Percentiles rank a stretch among this genome's conserved stretches.
phyloP scores from a whole-genome alignment of 2,797 vertebrate species.

The Cheirogaleus major region DNA sequence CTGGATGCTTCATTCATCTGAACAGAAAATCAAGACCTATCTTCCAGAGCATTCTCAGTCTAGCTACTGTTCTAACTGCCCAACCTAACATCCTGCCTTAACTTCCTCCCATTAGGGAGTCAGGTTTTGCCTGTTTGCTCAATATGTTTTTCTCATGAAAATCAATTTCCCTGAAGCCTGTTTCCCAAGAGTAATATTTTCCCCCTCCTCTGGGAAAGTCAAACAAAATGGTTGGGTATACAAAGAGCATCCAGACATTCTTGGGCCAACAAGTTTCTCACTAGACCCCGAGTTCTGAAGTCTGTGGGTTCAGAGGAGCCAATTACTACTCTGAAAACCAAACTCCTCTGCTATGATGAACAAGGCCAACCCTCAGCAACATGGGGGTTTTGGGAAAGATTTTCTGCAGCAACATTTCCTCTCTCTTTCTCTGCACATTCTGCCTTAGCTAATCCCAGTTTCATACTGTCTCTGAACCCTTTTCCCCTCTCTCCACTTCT shows the following conservation, averaged over 20 bases:
- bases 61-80: conserved; percentile 5
- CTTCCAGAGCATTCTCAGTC: conserved; percentile 23
- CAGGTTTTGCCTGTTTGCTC: conserved; percentile 31
- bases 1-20: neutral
- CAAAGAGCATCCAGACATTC: conserved; percentile 27
- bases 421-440: neutral
- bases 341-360: neutral
- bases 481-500: neutral
- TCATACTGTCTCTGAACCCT: neutral
- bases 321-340: neutral
- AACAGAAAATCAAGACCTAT: neutral
- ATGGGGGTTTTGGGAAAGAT: neutral
- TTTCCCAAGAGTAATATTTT: conserved; percentile 34
- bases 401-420: neutral
- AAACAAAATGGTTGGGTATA: conserved; percentile 47
- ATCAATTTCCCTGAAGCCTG: conserved; percentile 57
- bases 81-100: conserved; percentile 54
- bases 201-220: neutral
- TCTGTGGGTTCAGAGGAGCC: conserved; percentile 27
- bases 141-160: conserved; percentile 60
- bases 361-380: neutral
- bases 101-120: conserved; percentile 51
- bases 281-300: neutral
- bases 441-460: neutral
- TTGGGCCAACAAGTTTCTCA: neutral